These are phyloP conservation scores for Porphyrio hochstetteri DNA, from an alignment of 2,113 vertebrate genomes.

Conservation along the genomic window DNA sequence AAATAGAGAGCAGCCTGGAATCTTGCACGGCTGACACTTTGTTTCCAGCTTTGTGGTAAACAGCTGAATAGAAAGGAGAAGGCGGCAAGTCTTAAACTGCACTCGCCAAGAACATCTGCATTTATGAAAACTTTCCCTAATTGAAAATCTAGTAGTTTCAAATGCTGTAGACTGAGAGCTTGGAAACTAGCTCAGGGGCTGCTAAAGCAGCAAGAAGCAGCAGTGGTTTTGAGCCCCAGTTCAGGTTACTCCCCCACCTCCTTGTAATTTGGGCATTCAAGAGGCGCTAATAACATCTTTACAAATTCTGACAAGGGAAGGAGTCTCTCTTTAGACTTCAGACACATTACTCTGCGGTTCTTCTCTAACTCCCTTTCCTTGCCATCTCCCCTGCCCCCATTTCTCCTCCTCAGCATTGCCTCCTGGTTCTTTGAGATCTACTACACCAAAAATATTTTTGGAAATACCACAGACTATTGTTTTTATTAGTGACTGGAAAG, in stretches of 20 bases:
- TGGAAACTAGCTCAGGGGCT: slow-evolving; percentile 25
- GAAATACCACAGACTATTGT: slow-evolving; percentile 77
- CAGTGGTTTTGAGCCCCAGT: neutral
- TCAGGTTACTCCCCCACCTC: neutral
- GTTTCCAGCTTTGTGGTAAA: slow-evolving; percentile 37
- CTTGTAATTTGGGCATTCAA: neutral
- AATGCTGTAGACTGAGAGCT: slow-evolving; percentile 23
- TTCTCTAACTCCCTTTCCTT: neutral
- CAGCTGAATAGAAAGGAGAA: slow-evolving; percentile 35
- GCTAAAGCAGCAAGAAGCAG: slow-evolving; percentile 9
- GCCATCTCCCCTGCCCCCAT: neutral
- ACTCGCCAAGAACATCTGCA: slow-evolving; percentile 32
- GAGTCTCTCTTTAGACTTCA: slow-evolving; percentile 6
- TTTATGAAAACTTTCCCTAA: slow-evolving; percentile 49
- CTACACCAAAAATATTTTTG: slow-evolving; percentile 77
- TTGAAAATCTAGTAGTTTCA: slow-evolving; percentile 46
- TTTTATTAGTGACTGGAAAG: slow-evolving; percentile 79
- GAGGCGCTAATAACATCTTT: slow-evolving; percentile 15
- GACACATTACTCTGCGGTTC: neutral
- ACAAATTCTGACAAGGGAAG: neutral
- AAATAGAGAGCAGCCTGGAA: neutral
- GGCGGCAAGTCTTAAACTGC: slow-evolving; percentile 23
- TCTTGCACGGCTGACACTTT: neutral
- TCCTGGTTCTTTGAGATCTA: slow-evolving; percentile 69
- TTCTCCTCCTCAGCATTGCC: slow-evolving; percentile 24